Base-by-base conservation (phyloP, 2,888 invertebrate genomes). In the Sphaeridia pumilis region DNA sequence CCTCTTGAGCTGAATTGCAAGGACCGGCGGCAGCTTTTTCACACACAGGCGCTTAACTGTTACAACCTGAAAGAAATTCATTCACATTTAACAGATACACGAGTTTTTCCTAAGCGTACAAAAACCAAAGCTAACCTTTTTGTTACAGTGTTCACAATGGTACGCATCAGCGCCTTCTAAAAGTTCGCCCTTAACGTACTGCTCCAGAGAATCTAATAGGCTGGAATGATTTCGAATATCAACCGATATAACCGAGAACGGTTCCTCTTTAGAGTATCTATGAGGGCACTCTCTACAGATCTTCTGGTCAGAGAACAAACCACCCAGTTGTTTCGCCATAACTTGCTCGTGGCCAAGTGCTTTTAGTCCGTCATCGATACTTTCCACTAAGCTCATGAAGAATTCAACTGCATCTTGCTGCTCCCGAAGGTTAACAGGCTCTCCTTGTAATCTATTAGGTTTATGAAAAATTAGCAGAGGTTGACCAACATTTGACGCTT, bases 391-490 rank as follows among this genome's bases (percentile, higher is more conserved):
- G 59, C 89, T 89, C 86, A 94, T 95, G 71, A 94, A 95, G 76
- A 97, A 97, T 73, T 97, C 97, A 28, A 95, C 87, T 1, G 97
- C 97, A 72, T 97, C 97, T 72, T 97, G 97, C 71, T 97, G 97
- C 70, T 97, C 97, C 49, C 95, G 78, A 63, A 97, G 77, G 74
- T 97, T 97, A 14, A 97, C 94, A 26, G 93, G 92, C 73, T 95
- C 94, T 21, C 94, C 94, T 80, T 86, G 87, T 64, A 92, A 75
- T 70, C 89, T 88, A 68, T n/a, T n/a, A n/a, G n/a, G n/a, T n/a
- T n/a, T n/a, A n/a, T 4, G 24, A 36, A 17, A 36, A 22, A 34
- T 21, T 7, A 14, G 14, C 22, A 2, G 25, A 36, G 24, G 14
- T 36, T 22, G 7, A n/a, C n/a, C n/a, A n/a, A n/a, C n/a, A n/a